A percentile compares a stretch with the other conserved stretches of the same genome.
phyloP scores from a whole-genome alignment of 2,888 invertebrate genomes.

The Drosophila atripex region DNA sequence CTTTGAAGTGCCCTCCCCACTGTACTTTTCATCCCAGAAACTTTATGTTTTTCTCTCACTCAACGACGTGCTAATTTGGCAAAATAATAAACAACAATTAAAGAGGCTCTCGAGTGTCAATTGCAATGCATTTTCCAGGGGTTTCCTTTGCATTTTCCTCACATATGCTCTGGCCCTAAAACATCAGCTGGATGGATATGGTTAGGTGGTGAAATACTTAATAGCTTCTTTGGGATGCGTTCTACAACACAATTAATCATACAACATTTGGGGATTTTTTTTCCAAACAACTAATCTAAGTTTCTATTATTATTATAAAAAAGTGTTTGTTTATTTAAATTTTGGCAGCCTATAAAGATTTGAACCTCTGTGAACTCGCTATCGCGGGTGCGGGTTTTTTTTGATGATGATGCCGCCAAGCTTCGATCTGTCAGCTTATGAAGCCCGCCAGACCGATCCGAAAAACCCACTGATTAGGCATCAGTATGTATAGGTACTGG shows the following conservation, averaged over 20 bases:
- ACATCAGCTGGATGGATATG: constrained; percentile 56
- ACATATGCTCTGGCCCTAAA: constrained; percentile 33
- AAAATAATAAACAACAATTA: constrained; percentile 72
- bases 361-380: neutral
- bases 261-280: neutral
- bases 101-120: constrained; percentile 72
- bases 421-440: constrained; percentile 26
- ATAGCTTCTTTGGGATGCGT: constrained; percentile 51
- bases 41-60: constrained; percentile 4
- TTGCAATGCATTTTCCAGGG: constrained; percentile 42
- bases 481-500: neutral
- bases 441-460: constrained; percentile 4
- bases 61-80: constrained; percentile 77
- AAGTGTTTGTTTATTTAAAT: neutral
- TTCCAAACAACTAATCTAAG: no score
- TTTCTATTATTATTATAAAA: neutral
- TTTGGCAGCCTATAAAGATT: neutral
- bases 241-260: constrained; percentile 29
- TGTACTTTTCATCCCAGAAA: neutral
- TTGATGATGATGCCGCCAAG: constrained; percentile 36
- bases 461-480: constrained; percentile 31
- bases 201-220: constrained; percentile 60
- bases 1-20: constrained; percentile 65
- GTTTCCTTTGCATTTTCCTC: constrained; percentile 9
- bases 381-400: neutral